Base-by-base conservation (phyloP, 2,797 vertebrate genomes). In the Chrysocyon brachyurus region DNA sequence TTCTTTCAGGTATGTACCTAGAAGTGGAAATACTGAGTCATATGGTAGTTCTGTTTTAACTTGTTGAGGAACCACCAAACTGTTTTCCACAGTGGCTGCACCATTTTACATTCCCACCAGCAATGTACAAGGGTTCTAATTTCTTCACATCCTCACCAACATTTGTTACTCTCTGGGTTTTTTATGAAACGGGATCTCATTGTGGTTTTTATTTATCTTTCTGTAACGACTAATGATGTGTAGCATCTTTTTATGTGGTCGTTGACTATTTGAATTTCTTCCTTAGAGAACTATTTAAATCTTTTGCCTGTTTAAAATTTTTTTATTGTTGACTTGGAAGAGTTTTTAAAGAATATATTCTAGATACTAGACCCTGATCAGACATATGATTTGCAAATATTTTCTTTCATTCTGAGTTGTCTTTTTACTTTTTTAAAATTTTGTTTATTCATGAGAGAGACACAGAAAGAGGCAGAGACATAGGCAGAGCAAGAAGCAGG, bases 181-280 rank as follows among this genome's bases (percentile, higher is more conserved):
- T 33, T 31, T 64, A 56, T 93, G 73, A 91, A 78, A 40, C 56
- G 40, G 22, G 94, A 61, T 83, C 33, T 91, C n/a, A 77, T 61
- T 78, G 59, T 88, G 75, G 10, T 92, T 97, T 95, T 96, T 33
- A 94, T 90, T 72, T 96, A 36, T 26, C 77, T 92, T 93, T 95
- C 46, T 52, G 40, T 87, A 85, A 82, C 94, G 64, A 84, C 57
- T 96, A 83, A 81, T 86, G 64, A 79, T 90, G 19, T 66, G 78
- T 54, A 22, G 31, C n/a, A 87, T 92, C 68, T 93, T 91, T n/a
- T 85, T 36, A 81, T 89, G 14, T 96, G 49, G 36, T 90, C 5
- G 6, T 63, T 83, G 36, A 31, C 52, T 90, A 28, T 96, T 86
- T 93, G 59, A 81, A 82, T 81, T 90, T 96, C 59, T 95, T 87